Conservation (phyloP, 2,113 vertebrate genomes). For the Calyptommatus sinebrachiatus region DNA sequence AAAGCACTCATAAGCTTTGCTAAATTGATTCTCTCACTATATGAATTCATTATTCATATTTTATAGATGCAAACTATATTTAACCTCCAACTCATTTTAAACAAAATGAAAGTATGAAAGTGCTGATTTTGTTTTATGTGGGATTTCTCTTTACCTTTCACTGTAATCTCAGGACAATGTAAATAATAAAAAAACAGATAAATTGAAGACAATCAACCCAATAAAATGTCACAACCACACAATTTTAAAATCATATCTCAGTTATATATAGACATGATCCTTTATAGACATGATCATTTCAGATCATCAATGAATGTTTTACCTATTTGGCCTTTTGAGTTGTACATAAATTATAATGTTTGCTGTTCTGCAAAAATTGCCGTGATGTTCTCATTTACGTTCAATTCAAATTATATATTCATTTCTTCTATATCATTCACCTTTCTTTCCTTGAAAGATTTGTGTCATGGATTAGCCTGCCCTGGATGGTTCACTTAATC, state of each 20-base stretch:
- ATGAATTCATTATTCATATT: neutral
- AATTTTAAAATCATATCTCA: neutral
- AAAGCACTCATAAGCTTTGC: neutral
- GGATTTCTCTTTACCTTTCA: too few relatives aligned
- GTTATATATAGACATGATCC: neutral
- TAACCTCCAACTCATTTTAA: too few relatives aligned
- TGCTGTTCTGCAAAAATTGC: neutral
- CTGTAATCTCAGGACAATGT: too few relatives aligned
- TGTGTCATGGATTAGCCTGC: neutral
- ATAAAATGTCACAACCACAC: too few relatives aligned
- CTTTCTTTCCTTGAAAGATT: slow-evolving; percentile 12
- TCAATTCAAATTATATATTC: neutral
- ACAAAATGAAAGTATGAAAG: too few relatives aligned
- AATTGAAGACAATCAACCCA: too few relatives aligned
- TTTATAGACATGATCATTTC: neutral
- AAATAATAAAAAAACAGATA: too few relatives aligned
- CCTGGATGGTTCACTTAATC: slow-evolving; percentile 10
- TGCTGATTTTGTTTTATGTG: too few relatives aligned
- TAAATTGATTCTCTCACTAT: neutral
- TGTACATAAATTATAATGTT: neutral
- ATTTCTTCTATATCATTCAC: slow-evolving; percentile 20
- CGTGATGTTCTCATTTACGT: neutral
- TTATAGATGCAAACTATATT: neutral
- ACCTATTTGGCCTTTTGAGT: slow-evolving; percentile 21
- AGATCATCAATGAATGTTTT: neutral